phyloP scores from a whole-genome alignment of 2,888 invertebrate genomes.

The Parnassius smintheus region DNA sequence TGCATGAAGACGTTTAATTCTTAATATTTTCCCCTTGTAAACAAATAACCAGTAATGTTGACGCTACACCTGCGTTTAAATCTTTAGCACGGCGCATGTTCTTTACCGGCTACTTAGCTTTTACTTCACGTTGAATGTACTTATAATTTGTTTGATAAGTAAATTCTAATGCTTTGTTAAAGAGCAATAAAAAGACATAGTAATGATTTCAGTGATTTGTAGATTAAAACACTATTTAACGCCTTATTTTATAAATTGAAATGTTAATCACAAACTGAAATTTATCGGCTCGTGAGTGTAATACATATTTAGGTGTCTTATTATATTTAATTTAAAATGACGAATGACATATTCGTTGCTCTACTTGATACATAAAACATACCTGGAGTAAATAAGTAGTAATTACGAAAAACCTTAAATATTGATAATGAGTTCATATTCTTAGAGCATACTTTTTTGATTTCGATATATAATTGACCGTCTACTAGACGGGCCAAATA shows the following conservation, averaged over 20 bases:
- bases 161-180: slow-evolving; percentile 8
- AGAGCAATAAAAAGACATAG: neutral
- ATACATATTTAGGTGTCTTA: too few relatives aligned
- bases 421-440: neutral
- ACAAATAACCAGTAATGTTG: slow-evolving; percentile 25
- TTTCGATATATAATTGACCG: slow-evolving; percentile 33
- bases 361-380: too few relatives aligned
- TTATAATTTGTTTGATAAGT: slow-evolving; percentile 13
- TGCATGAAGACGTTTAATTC: slow-evolving; percentile 8
- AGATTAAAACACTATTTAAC: too few relatives aligned
- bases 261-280: too few relatives aligned
- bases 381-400: too few relatives aligned
- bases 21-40: slow-evolving; percentile 22
- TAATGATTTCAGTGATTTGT: neutral
- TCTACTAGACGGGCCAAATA: slow-evolving; percentile 66
- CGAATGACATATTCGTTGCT: too few relatives aligned
- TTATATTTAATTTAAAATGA: too few relatives aligned
- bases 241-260: too few relatives aligned
- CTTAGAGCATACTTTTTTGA: slow-evolving; percentile 9
- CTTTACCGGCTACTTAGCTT: slow-evolving; percentile 24
- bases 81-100: slow-evolving; percentile 56
- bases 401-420: neutral
- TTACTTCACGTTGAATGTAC: slow-evolving; percentile 16
- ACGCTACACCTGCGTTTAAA: slow-evolving; percentile 53
- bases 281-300: too few relatives aligned